A percentile compares a stretch with the other conserved stretches of the same genome.
Evolutionary conservation across 2,888 invertebrate genomes (phyloP).

Genomic region (Lasioglossum calceatum): DNA sequence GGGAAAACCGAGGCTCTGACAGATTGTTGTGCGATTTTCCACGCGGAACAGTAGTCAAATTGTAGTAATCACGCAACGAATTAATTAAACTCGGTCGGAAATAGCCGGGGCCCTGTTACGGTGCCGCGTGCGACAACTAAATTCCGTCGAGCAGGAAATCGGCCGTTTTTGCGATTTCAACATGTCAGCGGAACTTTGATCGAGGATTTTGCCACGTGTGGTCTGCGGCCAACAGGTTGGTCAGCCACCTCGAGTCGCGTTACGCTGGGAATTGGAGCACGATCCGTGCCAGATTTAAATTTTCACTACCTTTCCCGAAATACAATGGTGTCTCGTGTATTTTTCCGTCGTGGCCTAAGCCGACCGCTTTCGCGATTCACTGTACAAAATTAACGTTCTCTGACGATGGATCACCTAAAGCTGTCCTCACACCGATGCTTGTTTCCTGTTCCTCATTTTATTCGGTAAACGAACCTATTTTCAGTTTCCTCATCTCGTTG

Average conservation of each 20-base stretch:
- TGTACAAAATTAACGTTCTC: neutral
- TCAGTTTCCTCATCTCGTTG: too few relatives aligned
- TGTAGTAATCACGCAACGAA: neutral
- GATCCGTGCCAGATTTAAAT: slow-evolving; percentile 67
- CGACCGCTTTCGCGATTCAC: neutral
- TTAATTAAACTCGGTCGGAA: slow-evolving; percentile 35
- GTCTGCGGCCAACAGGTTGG: slow-evolving; percentile 66
- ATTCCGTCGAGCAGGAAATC: slow-evolving; percentile 42
- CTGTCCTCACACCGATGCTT: too few relatives aligned
- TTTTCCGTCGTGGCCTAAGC: neutral
- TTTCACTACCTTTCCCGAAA: slow-evolving; percentile 33
- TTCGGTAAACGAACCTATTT: too few relatives aligned
- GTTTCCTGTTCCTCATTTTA: too few relatives aligned
- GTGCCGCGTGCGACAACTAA: slow-evolving; percentile 33
- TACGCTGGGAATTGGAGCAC: slow-evolving; percentile 52
- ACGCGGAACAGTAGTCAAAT: too few relatives aligned
- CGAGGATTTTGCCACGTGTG: slow-evolving; percentile 49
- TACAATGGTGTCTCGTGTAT: neutral
- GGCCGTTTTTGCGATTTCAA: slow-evolving; percentile 42
- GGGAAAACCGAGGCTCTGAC: too few relatives aligned
- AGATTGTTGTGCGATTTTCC: too few relatives aligned
- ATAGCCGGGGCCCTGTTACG: slow-evolving; percentile 4
- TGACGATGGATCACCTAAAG: neutral
- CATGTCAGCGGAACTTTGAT: slow-evolving; percentile 54
- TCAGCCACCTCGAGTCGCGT: slow-evolving; percentile 54